Conservation (phyloP, 2,113 vertebrate genomes). For the Candoia aspera region DNA sequence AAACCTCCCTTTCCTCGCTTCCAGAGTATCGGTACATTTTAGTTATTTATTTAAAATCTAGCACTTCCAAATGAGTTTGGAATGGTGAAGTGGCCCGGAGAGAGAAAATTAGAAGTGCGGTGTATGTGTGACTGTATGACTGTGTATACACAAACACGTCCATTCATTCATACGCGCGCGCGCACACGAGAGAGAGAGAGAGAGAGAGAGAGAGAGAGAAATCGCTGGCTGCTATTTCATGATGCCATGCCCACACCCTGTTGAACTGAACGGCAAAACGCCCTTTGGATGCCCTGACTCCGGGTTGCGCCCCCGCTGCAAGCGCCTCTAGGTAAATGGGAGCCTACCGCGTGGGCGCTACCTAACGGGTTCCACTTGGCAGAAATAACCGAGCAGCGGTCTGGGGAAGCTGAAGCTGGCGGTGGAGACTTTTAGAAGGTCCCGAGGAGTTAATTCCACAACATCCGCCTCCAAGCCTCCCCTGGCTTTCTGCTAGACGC, state of each 20-base stretch:
- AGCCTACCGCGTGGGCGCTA: neutral
- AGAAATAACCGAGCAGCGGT: neutral
- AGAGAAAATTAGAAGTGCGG: neutral
- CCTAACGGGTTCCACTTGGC: neutral
- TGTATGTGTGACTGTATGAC: neutral
- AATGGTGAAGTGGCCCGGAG: neutral
- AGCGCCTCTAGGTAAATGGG: neutral
- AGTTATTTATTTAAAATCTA: constrained; percentile 16
- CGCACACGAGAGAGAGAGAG: neutral
- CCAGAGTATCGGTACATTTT: neutral
- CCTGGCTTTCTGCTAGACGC: neutral
- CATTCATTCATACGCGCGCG: neutral
- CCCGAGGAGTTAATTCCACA: neutral
- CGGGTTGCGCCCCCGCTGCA: neutral
- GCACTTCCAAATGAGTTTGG: neutral
- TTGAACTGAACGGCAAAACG: neutral
- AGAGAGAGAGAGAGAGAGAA: no score
- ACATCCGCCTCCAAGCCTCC: neutral
- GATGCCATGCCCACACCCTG: neutral
- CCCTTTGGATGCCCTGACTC: neutral
- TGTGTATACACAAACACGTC: neutral
- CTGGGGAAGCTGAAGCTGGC: neutral
- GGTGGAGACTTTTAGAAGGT: neutral
- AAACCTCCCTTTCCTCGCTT: constrained; percentile 6
- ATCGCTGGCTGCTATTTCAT: neutral